Evolutionary conservation across 2,888 invertebrate species (phyloP), one percentile per base, ranked within the genome.

Genomic region (Allolobophora icterica): DNA sequence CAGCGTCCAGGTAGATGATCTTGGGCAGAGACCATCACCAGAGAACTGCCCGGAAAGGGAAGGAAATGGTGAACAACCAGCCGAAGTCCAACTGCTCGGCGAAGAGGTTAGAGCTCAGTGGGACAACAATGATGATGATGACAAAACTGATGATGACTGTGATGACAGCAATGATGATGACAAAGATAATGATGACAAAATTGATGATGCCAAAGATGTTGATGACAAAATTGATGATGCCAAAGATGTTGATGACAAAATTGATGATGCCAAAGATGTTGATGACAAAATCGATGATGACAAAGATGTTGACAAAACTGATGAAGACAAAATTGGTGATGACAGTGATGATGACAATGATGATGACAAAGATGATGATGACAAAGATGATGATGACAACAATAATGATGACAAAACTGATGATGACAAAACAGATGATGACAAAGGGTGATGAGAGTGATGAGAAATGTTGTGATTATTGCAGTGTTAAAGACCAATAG

Each of bases 61-160:
- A n/a, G n/a, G 71, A 71, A 71, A 71, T 71, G 71, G 71, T 11
- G n/a, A 71, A 71, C 30, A 8, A n/a, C 30, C 71, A 8, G n/a
- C n/a, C 30, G n/a, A 6, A n/a, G 71, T n/a, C 1, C 30, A 71
- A 71, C 71, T 71, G n/a, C 71, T 71, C 8, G 71, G 71, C 6
- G n/a, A 11, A 71, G 71, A 71, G 71, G 71, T 71, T 8, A 71
- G 71, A n/a, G 71, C 24, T 42, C 42, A 89, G 1, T 89, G 38
- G 17, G 38, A 33, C 42, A 19, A 58, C 40, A 84, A n/a, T 42
- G 2, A 84, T 84, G 91, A 91, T 90, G 90, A 91, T 71, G 91
- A 91, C 45, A 42, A 91, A 3, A 35, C 83, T 90, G 90, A 91
- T 91, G 91, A 91, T 91, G 91, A 91, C 58, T 58, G 84, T 90